phyloP scores from a whole-genome alignment of 2,797 vertebrate species.

The Diglossa cyanea region DNA sequence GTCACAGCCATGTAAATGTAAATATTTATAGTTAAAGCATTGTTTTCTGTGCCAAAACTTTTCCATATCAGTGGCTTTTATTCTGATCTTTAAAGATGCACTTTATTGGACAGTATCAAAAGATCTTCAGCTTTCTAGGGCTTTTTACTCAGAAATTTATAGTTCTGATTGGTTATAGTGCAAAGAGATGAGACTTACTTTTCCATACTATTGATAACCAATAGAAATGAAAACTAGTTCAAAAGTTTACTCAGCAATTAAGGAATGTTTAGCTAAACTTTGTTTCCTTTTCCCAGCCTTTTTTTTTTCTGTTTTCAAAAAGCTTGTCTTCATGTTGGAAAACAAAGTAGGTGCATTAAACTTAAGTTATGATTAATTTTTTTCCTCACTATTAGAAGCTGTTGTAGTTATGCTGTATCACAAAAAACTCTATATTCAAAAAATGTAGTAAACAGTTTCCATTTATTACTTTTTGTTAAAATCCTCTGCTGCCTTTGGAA shows the following conservation, averaged over 20 bases:
- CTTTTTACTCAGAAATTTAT: neutral
- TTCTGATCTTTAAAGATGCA: neutral
- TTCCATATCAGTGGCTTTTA: neutral
- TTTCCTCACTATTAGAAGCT: neutral
- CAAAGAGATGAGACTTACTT: neutral
- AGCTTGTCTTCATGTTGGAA: neutral
- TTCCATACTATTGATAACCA: neutral
- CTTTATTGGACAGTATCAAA: neutral
- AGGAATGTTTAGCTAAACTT: neutral
- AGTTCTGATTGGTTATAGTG: neutral
- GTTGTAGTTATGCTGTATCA: conserved; percentile 16
- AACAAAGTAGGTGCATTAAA: neutral
- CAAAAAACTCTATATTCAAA: conserved; percentile 24
- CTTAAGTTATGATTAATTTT: neutral
- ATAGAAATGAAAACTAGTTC: neutral
- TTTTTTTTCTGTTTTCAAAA: neutral
- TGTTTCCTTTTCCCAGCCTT: neutral
- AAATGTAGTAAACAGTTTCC: conserved; percentile 38
- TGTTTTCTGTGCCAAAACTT: neutral
- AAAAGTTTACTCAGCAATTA: neutral
- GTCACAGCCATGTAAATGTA: neutral
- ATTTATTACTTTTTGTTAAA: conserved; percentile 79
- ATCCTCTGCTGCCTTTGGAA: conserved; percentile 87
- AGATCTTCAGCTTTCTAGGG: neutral
- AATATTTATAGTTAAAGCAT: neutral